Evolutionary conservation across 2,888 invertebrate genomes (phyloP), one percentile per base, ranked within the genome.

Genomic region (Eledona agricola): DNA sequence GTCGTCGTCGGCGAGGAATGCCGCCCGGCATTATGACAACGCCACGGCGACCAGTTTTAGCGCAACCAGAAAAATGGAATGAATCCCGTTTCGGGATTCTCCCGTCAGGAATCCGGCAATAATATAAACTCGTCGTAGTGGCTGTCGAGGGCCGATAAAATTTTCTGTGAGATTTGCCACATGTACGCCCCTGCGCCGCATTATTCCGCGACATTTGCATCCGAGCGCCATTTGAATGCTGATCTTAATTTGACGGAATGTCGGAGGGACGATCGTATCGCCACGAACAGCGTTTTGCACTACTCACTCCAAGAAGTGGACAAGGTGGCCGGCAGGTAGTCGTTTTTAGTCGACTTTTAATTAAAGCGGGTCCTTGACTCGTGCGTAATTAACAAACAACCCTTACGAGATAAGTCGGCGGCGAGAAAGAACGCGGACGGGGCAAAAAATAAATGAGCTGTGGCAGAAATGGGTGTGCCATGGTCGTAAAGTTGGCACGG

Each of bases 141-240:
- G 49, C 40, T 49, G 49, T 42, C 42, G 42, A 42, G 35, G 13
- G 22, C 42, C 53, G 49, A 61, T 63, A 64, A 66, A 62, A 66
- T 66, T 66, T 66, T 64, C 66, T 59, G 57, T 64, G 59, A 63
- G 62, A 66, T 66, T 66, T 62, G 59, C 62, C 57, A 55, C 56
- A 59, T 55, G 45, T 37, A 37, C 46, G 20, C 58, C 59, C 55
- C 55, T 55, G 55, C 55, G 58, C 64, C 60, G 62, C 63, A 67
- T 71, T 67, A 71, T 71, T 71, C 70, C 69, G 53, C 61, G 60
- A 69, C 70, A 71, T 71, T 72, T 71, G 67, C 69, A 70, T 64
- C 58, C 56, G 55, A 52, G 54, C 57, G 53, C 62, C 64, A 57
- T 60, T 59, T 64, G 60, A 58, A 60, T 58, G 59, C 62, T 65